These are phyloP conservation scores for Brenthis hecate DNA, from an alignment of 2,888 invertebrate species.

Conservation along the genomic window DNA sequence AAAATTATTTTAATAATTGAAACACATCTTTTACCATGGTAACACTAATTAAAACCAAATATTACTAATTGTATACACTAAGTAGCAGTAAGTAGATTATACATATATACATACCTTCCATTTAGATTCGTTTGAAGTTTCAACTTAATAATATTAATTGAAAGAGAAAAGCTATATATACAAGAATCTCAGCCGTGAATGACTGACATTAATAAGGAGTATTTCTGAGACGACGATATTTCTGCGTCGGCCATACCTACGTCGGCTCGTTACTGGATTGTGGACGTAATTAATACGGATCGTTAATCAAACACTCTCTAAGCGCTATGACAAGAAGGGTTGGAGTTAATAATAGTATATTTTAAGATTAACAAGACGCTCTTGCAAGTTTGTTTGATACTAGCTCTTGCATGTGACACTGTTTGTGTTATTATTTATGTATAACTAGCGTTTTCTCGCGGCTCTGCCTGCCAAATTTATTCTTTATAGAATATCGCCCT, in stretches of 20 bases:
- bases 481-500: no score
- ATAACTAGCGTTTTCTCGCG: not conserved
- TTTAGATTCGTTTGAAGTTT: constrained; percentile 1
- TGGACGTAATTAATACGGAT: constrained; percentile 69
- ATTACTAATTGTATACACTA: no score
- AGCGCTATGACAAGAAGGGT: constrained; percentile 55
- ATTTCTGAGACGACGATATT: constrained; percentile 47
- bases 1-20: no score
- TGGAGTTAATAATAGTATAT: constrained; percentile 57
- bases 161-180: constrained; percentile 7
- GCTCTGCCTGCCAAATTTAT: not conserved
- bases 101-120: not conserved
- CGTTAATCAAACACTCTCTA: constrained; percentile 70
- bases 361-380: constrained; percentile 46
- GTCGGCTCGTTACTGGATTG: constrained; percentile 61
- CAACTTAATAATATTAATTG: constrained; percentile 15
- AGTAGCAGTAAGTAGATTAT: not conserved
- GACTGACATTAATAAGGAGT: constrained; percentile 20
- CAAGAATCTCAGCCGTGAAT: constrained; percentile 12
- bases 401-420: no score
- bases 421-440: not conserved
- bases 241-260: constrained; percentile 49
- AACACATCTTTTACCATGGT: no score
- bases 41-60: no score
- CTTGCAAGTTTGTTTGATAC: constrained; percentile 15